phyloP scores from a whole-genome alignment of 2,888 invertebrate genomes.

The Scrobipalpa atriplicella region DNA sequence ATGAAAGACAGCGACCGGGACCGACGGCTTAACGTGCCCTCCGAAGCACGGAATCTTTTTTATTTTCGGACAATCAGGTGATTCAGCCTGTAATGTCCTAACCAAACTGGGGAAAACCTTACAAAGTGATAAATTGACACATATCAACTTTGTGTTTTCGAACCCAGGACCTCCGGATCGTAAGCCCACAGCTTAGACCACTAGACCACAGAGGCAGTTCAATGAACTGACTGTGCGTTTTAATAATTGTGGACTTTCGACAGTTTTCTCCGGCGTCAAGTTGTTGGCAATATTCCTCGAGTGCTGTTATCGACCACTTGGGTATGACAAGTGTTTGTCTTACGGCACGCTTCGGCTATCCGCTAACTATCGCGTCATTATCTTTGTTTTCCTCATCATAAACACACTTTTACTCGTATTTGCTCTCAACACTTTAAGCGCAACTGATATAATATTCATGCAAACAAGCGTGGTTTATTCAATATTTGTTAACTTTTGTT shows the following conservation, averaged over 20 bases:
- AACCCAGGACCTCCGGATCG: too few relatives aligned
- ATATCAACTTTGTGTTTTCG: too few relatives aligned
- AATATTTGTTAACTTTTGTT: conserved; percentile 7
- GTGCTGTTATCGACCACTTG: conserved; percentile 33
- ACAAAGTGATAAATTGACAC: too few relatives aligned
- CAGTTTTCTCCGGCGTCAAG: conserved; percentile 35
- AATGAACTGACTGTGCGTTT: conserved; percentile 14
- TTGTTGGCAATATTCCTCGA: conserved; percentile 29
- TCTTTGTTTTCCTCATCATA: conserved; percentile 12
- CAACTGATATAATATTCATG: not conserved
- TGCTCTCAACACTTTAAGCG: not conserved
- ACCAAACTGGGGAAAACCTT: too few relatives aligned
- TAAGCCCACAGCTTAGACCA: too few relatives aligned
- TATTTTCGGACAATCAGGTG: too few relatives aligned
- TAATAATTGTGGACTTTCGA: conserved; percentile 30
- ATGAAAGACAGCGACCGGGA: too few relatives aligned
- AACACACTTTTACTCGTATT: conserved; percentile 7
- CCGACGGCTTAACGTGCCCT: too few relatives aligned
- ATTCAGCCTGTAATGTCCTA: too few relatives aligned
- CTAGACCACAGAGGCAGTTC: too few relatives aligned
- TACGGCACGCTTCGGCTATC: conserved; percentile 37
- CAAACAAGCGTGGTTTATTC: not conserved
- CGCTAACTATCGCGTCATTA: conserved; percentile 16
- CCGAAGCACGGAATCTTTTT: too few relatives aligned
- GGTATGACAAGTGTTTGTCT: conserved; percentile 40